A percentile compares a stretch with the other conserved stretches of the same genome.
Evolutionary conservation across 2,113 vertebrate genomes (phyloP).

Genomic region (Bubo blakistoni): DNA sequence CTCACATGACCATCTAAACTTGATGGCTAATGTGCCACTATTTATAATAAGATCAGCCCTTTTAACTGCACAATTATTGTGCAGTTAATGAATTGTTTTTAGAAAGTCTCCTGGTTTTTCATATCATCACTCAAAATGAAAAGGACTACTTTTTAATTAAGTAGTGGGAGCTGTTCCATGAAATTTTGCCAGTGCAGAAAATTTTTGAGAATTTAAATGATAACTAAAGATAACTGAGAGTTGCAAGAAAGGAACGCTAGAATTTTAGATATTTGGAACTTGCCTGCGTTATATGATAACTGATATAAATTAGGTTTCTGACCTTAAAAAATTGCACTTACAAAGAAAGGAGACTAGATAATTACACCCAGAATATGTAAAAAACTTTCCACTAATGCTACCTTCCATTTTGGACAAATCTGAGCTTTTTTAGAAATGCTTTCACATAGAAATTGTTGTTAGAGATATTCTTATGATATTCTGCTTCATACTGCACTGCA

Average conservation of each 20-base stretch:
- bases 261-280: slow-evolving; percentile 47
- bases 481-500: background rate
- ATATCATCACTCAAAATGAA: slow-evolving; percentile 45
- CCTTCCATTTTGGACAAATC: background rate
- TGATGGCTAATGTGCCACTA: background rate
- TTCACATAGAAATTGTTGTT: background rate
- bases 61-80: background rate
- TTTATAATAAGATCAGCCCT: background rate
- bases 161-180: slow-evolving; percentile 21
- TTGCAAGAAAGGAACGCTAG: slow-evolving; percentile 30
- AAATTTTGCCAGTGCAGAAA: slow-evolving; percentile 29
- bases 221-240: slow-evolving; percentile 42
- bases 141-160: slow-evolving; percentile 63
- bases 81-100: slow-evolving; percentile 31
- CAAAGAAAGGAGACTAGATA: background rate
- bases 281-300: slow-evolving; percentile 15
- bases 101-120: slow-evolving; percentile 22
- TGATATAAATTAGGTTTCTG: slow-evolving; percentile 16
- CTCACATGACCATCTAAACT: background rate
- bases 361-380: background rate
- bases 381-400: background rate
- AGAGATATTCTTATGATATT: background rate
- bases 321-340: slow-evolving; percentile 16
- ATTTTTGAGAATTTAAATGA: slow-evolving; percentile 16
- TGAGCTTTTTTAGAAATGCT: background rate